Base-by-base conservation (phyloP, 2,113 vertebrate genomes). In the Leucosticte australis region DNA sequence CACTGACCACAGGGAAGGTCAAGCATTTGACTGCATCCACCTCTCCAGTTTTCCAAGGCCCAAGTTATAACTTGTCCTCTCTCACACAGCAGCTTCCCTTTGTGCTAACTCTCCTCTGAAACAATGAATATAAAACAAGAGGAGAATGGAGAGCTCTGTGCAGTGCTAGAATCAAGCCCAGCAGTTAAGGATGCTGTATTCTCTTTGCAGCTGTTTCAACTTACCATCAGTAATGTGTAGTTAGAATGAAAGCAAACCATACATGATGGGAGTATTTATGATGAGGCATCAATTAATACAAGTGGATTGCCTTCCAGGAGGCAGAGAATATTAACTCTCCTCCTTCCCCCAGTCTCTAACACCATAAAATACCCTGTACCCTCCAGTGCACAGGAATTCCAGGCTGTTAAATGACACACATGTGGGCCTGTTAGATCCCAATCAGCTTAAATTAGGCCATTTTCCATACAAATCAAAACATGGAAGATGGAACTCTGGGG, bases 381-480 rank as follows among this genome's bases (percentile, higher is more conserved):
- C 44, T 90, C 53, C 46, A 79, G 64, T 46, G 35, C 71, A n/a
- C 4, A 87, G 70, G 73, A 77, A 74, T 59, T 88, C 28, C n/a
- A 88, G 33, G 59, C 81, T 81, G 26, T 41, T 75, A 84, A 84
- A 52, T 41, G 55, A 59, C 55, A 77, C 30, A 87, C 35, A 91
- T 30, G 88, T 39, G 67, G 52, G 42, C 42, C 81, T 69, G 16
- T 55, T 78, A 83, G 50, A 90, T 55, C 59, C 27, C 31, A 76
- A 41, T 79, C 87, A 94, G 26, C 23, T 94, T 94, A 63, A 90
- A 86, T 78, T 33, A 91, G 60, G 30, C 60, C n/a, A 64, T 91
- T 96, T 95, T 80, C 81, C 71, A 75, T 65, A 46, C 19, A 83
- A 92, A 65, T 37, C 4, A 83, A 78, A 52, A 56, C 55, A 85